A percentile compares a stretch with the other conserved stretches of the same genome.
phyloP scores from a whole-genome alignment of 2,113 vertebrate genomes.

The Tragelaphus strepsiceros region DNA sequence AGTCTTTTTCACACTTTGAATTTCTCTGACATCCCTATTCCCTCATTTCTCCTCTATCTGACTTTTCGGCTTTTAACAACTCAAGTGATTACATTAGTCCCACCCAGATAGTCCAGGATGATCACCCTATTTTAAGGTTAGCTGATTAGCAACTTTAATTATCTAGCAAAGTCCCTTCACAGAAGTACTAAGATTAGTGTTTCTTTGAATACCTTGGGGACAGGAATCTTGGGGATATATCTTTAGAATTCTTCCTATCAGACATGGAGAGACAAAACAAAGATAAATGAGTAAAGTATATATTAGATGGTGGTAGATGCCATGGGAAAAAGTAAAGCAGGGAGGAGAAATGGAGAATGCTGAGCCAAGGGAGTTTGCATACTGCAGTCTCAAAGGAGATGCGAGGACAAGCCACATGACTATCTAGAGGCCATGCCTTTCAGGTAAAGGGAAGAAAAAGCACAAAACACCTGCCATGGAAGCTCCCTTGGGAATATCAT shows the following conservation, averaged over 20 bases:
- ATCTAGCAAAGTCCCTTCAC: not conserved
- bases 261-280: not conserved
- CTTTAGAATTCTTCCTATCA: not conserved
- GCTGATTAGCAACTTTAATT: not conserved
- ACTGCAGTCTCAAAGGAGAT: not conserved
- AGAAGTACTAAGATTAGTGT: not conserved
- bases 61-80: not conserved
- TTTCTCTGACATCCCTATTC: not conserved
- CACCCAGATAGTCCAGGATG: not conserved
- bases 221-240: not conserved
- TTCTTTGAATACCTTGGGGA: not conserved
- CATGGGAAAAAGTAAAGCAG: not conserved
- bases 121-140: not conserved
- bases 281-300: not conserved
- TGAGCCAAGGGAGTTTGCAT: not conserved
- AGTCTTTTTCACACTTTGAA: not conserved
- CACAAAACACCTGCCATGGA: not conserved
- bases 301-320: not conserved
- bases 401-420: too few species aligned
- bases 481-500: not conserved
- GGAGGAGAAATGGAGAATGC: not conserved
- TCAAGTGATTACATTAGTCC: not conserved
- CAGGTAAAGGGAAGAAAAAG: not conserved
- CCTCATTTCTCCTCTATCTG: not conserved
- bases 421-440: not conserved